Evolutionary conservation across 2,888 invertebrate species (phyloP), one percentile per base, ranked within the genome.

Genomic region (Leptinotarsa rubiginosa): DNA sequence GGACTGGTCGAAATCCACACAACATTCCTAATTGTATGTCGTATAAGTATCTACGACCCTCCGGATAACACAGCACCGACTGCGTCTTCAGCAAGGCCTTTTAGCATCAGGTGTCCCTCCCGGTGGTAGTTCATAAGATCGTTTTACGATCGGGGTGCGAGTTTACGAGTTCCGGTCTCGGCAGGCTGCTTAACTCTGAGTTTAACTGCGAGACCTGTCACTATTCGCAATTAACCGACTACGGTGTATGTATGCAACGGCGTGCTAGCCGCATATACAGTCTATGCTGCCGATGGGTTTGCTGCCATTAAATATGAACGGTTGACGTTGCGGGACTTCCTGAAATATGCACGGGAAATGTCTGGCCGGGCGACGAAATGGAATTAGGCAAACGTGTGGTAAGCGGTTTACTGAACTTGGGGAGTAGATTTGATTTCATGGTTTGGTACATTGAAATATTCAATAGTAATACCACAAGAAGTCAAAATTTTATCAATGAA

Each of bases 101-200:
- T 20, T 20, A 59, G 59, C 59, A 59, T 59, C 59, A 59, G 59
- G 59, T 59, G 59, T 59, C 25, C 25, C 59, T 15, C 22, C 22
- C 22, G 20, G 59, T 59, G 59, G 59, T 59, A 59, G 59, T 59
- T 59, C 59, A 59, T 59, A 59, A 59, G 59, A 59, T 59, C 59
- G 59, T 59, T 59, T 59, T 22, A 59, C 59, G 59, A 59, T 59
- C 59, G 59, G 59, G 59, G 25, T 59, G 59, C 18, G 16, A 59
- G 59, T 59, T 59, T 59, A 59, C 59, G 59, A 59, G 59, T 25
- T 12, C 15, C 3, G 59, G 22, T n/a, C 59, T 22, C 59, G 1
- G 25, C 25, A 59, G 59, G 25, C 59, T 13, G 59, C 20, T 59
- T 25, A 56, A 56, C 22, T 56, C 20, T 18, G 22, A 20, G 56